Base-by-base conservation (phyloP, 30 jellyfish, hydroid and myxozoan genomes). In the Hydractinia symbiolongicarpus region DNA sequence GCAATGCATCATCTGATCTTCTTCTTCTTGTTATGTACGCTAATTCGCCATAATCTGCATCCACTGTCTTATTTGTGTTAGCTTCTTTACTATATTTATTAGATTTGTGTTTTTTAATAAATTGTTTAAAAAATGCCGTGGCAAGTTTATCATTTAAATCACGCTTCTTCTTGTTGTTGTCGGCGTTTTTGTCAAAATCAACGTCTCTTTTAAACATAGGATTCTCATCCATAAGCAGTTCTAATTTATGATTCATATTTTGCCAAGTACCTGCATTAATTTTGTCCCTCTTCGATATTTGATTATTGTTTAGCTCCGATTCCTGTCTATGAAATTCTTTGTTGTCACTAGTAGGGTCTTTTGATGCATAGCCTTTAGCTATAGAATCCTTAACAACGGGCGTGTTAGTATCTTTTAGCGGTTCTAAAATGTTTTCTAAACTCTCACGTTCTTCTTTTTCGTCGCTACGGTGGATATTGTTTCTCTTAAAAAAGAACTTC, bases 1-100 rank as follows among this genome's bases (percentile, higher is more conserved):
- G 95, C 4, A 85, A 77, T 11, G 54, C 80, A 53, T 62, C 79
- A 5, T 67, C 30, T 14, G 70, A 53, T 9, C 52, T 58, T 7
- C 58, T 58, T 9, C 61, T 6, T 77, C 85, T 53, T 53, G 44
- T 77, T 9, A n/a, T 15, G 40, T n/a, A 64, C 54, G 50, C 21
- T 50, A 74, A 74, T 4, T 72, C 81, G 1, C 64, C 81, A 72
- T 17, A 9, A 30, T 30, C n/a, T 40, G 56, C 44, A 49, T 74
- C 54, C 21, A 21, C 71, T 5, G 71, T 55, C 78, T 54, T 53
- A 64, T 64, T 64, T 64, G 1, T 7, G 74, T 64, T 64, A 6
- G 74, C 74, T 64, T 7, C 40, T 13, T 64, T 7, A 51, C 74
- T 64, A 64, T 64, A 64, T 4, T 64, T 64, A 13, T 64, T 9